phyloP scores from a whole-genome alignment of 2,797 vertebrate genomes.

The Myotis planiceps region DNA sequence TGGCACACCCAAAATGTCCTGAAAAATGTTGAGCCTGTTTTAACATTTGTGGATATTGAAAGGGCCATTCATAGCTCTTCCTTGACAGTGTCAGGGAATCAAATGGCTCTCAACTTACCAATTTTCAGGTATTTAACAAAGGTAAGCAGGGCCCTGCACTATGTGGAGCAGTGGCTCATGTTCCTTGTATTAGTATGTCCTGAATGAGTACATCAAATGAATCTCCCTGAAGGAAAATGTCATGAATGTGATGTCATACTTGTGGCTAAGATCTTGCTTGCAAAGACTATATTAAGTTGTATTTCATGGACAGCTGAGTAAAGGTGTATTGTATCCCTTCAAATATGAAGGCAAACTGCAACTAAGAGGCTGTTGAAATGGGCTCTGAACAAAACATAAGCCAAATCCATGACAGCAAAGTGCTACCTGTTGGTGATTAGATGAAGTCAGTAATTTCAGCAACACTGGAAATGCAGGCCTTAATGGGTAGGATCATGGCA shows the following conservation, averaged over 20 bases:
- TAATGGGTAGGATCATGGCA: background rate
- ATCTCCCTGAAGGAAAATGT: background rate
- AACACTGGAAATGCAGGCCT: background rate
- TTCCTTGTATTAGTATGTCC: background rate
- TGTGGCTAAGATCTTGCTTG: background rate
- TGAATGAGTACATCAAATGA: background rate
- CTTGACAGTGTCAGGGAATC: background rate
- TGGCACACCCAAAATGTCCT: background rate
- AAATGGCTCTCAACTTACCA: background rate
- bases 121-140: slow-evolving; percentile 28
- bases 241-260: background rate
- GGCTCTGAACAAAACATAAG: background rate
- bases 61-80: background rate
- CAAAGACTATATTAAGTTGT: background rate
- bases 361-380: background rate
- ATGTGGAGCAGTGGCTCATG: background rate
- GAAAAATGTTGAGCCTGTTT: background rate
- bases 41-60: background rate
- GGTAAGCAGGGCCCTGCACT: background rate
- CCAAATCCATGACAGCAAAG: background rate
- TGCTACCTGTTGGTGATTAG: background rate
- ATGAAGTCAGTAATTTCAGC: background rate
- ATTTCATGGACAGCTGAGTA: background rate
- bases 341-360: background rate
- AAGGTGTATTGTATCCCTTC: background rate